Percentiles rank a stretch among this genome's conserved stretches.
Conservation (phyloP, 2,797 vertebrate species). For the Tarsius wallacei region DNA sequence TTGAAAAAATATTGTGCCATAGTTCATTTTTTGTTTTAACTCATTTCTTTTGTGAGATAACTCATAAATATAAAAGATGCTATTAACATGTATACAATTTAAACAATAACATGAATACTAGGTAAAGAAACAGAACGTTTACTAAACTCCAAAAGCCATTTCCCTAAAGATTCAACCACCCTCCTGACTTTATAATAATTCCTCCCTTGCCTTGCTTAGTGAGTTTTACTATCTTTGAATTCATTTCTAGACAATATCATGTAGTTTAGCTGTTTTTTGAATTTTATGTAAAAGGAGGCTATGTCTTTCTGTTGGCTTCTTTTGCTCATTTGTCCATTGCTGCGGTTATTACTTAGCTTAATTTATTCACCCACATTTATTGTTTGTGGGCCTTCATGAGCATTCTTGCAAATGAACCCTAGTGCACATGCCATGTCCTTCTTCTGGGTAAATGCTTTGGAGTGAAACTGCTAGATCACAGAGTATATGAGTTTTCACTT, state of each 20-base stretch:
- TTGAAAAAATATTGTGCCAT: background rate
- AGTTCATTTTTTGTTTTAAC: background rate
- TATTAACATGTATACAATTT: background rate
- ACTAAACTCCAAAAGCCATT: background rate
- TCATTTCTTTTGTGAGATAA: slow-evolving; percentile 22
- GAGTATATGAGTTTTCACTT: background rate
- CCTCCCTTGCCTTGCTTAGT: background rate
- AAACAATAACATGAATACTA: background rate
- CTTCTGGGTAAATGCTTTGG: background rate
- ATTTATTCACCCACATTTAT: background rate
- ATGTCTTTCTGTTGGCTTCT: background rate
- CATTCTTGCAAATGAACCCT: background rate
- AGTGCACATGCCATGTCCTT: background rate
- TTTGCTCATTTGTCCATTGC: background rate
- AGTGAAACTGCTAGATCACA: background rate
- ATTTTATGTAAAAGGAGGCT: background rate
- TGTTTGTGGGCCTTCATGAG: background rate
- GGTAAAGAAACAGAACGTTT: background rate
- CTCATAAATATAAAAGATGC: background rate
- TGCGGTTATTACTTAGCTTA: background rate
- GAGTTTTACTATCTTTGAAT: background rate
- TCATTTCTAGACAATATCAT: background rate
- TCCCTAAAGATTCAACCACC: background rate
- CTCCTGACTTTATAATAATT: background rate
- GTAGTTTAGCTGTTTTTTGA: background rate